Percentiles rank a stretch among this genome's conserved stretches.
Conservation (phyloP, 2,888 invertebrate genomes). For the Escarpia spicata region DNA sequence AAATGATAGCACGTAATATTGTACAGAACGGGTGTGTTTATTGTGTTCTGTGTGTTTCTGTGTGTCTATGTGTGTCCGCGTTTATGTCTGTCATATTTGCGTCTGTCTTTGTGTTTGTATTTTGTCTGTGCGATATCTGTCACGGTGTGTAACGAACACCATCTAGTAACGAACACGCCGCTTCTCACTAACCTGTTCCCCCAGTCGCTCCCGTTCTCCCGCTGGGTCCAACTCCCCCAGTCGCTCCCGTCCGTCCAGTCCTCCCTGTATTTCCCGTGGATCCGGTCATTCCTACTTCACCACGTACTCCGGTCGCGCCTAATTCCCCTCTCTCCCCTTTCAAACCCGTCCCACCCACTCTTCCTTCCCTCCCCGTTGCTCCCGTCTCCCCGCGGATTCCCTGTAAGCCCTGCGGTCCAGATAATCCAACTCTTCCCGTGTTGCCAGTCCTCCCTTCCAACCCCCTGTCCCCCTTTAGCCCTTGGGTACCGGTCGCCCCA, state of each 20-base stretch:
- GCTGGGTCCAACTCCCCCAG: not conserved
- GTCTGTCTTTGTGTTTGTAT: not conserved
- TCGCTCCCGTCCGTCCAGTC: not conserved
- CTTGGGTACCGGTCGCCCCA: slow-evolving; percentile 26
- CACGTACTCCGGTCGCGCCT: slow-evolving; percentile 30
- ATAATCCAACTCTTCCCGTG: slow-evolving; percentile 25
- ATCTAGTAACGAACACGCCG: not conserved
- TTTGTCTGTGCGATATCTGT: not conserved
- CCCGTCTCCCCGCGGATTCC: slow-evolving; percentile 27
- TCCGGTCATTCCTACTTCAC: slow-evolving; percentile 24
- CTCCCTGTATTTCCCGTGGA: not conserved
- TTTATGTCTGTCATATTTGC: too few species aligned
- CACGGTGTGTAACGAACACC: not conserved
- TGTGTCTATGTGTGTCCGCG: too few species aligned
- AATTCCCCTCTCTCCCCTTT: slow-evolving; percentile 33
- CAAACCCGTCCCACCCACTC: slow-evolving; percentile 31
- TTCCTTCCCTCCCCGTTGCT: slow-evolving; percentile 29
- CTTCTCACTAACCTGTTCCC: not conserved
- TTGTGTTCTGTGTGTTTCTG: too few species aligned
- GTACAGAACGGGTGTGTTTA: too few species aligned
- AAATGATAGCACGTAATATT: too few species aligned
- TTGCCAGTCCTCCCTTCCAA: slow-evolving; percentile 24
- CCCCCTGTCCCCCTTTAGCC: slow-evolving; percentile 29
- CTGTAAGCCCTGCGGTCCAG: slow-evolving; percentile 23
- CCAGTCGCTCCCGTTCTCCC: not conserved